Evolutionary conservation across 2,113 vertebrate species (phyloP).

Genomic region (Epinephelus cyanopodus): DNA sequence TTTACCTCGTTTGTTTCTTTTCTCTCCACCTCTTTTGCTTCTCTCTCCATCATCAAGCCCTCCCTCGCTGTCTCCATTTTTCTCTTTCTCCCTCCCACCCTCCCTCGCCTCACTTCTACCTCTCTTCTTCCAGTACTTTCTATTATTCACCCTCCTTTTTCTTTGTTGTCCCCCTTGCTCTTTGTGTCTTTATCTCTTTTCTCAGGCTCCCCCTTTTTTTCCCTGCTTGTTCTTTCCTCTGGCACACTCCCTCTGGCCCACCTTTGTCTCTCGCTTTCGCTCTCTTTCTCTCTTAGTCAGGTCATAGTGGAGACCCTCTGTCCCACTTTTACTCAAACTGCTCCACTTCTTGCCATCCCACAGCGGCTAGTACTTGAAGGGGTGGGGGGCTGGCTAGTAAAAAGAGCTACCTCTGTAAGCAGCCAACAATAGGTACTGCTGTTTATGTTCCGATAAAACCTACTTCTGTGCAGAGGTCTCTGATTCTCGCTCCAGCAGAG

Average conservation of each 20-base stretch:
- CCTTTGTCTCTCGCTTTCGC: conserved; percentile 1
- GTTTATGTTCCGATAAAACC: conserved; percentile 49
- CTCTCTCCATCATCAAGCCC: conserved; percentile 47
- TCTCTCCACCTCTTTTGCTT: conserved; percentile 28
- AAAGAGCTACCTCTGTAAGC: conserved; percentile 26
- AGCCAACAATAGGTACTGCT: conserved; percentile 34
- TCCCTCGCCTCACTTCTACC: conserved; percentile 11
- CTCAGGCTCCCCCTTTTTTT: neutral
- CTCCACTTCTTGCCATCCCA: conserved; percentile 68
- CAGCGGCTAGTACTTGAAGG: neutral
- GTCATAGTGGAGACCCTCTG: conserved; percentile 64
- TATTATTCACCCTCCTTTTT: conserved; percentile 15
- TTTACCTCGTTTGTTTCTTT: conserved; percentile 66
- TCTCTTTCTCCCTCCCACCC: neutral
- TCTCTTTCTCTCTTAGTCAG: conserved; percentile 40
- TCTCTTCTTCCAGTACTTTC: conserved; percentile 12
- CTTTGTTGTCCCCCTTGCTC: neutral
- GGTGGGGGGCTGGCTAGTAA: neutral
- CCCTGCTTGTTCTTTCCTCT: conserved; percentile 3
- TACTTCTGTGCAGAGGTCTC: conserved; percentile 33
- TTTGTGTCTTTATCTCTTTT: conserved; percentile 27
- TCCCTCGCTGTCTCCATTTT: conserved; percentile 19
- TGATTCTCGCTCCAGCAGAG: conserved; percentile 11
- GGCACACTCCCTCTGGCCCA: neutral
- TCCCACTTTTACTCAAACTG: conserved; percentile 71